phyloP scores from a whole-genome alignment of 2,797 vertebrate genomes.

The Telmatherina bonti region DNA sequence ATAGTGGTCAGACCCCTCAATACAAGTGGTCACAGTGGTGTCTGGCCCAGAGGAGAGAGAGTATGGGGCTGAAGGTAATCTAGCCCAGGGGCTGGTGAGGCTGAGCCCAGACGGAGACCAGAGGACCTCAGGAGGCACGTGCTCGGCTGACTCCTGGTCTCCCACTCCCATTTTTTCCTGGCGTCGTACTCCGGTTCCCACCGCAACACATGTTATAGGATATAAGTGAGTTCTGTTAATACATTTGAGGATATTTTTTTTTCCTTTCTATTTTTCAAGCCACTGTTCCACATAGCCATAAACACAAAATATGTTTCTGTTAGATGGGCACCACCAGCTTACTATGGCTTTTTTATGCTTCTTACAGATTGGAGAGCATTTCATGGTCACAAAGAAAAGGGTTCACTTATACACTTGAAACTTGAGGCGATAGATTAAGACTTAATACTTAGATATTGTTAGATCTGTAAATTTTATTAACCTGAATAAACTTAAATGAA shows the following conservation, averaged over 20 bases:
- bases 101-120: constrained; percentile 75
- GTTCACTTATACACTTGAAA: background rate
- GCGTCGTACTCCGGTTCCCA: constrained; percentile 68
- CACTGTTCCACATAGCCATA: constrained; percentile 80
- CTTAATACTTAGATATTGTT: background rate
- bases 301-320: constrained; percentile 74
- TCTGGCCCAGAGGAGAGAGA: constrained; percentile 66
- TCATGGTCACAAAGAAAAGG: constrained; percentile 16
- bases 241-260: constrained; percentile 80
- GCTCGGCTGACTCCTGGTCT: constrained; percentile 75
- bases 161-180: constrained; percentile 83
- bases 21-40: constrained; percentile 75
- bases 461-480: background rate
- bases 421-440: background rate
- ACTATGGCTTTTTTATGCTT: constrained; percentile 38
- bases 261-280: constrained; percentile 77
- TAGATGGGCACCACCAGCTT: constrained; percentile 59
- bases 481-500: background rate
- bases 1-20: constrained; percentile 75
- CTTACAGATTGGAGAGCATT: constrained; percentile 16
- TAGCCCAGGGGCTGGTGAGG: constrained; percentile 55
- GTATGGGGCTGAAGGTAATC: constrained; percentile 68
- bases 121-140: constrained; percentile 78
- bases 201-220: constrained; percentile 88
- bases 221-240: constrained; percentile 87